Evolutionary conservation across 2,113 vertebrate species (phyloP).

Genomic region (Oryzias curvinotus): DNA sequence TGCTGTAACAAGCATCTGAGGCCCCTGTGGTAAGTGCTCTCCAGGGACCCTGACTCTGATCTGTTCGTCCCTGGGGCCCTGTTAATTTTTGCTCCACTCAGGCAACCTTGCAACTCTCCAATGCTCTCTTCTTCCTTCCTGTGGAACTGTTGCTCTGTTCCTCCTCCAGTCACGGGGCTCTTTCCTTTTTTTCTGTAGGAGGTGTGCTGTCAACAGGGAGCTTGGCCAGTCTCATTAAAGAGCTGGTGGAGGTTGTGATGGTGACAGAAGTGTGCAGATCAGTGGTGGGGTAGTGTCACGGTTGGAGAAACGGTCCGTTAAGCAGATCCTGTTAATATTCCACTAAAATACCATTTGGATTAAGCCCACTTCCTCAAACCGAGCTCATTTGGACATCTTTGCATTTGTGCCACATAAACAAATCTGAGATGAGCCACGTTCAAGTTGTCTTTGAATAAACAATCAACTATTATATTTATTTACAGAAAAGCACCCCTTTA

Average conservation of each 20-base stretch:
- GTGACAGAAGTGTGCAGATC: constrained; percentile 55
- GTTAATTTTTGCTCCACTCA: constrained; percentile 75
- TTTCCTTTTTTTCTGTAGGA: constrained; percentile 45
- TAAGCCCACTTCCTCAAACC: constrained; percentile 3
- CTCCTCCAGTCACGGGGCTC: constrained; percentile 23
- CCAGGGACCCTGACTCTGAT: constrained; percentile 63
- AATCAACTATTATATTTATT: no score
- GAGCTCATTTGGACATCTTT: background rate
- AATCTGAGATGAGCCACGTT: no score
- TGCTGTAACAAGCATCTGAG: constrained; percentile 75
- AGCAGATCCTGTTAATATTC: constrained; percentile 35
- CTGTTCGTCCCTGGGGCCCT: constrained; percentile 66
- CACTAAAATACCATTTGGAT: constrained; percentile 14
- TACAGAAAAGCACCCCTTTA: no score
- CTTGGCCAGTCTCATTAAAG: constrained; percentile 62
- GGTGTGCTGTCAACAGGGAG: constrained; percentile 53
- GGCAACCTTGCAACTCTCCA: constrained; percentile 66
- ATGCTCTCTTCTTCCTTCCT: constrained; percentile 56
- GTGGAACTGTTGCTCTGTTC: constrained; percentile 20
- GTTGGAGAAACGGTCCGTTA: constrained; percentile 45
- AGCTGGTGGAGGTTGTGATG: constrained; percentile 51
- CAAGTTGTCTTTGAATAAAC: no score
- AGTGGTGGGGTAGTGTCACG: constrained; percentile 39
- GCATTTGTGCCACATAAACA: background rate
- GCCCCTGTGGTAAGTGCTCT: constrained; percentile 74